Base-by-base conservation (phyloP, 2,888 invertebrate genomes). In the Agrotis segetum region DNA sequence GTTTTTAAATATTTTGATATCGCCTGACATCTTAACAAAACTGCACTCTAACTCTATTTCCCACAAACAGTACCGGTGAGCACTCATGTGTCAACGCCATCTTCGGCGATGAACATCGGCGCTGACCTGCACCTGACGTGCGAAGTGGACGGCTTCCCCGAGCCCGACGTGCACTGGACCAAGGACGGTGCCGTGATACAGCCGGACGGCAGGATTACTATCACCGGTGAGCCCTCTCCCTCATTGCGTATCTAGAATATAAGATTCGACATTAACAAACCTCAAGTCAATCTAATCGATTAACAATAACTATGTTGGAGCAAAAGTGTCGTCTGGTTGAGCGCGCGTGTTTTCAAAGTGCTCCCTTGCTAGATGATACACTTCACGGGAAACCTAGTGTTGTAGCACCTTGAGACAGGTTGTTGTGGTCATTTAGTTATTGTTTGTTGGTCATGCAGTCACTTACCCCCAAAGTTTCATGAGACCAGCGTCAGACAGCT, bases 101-200 rank as follows among this genome's bases (percentile, higher is more conserved):
- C 95, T 79, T 96, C 95, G n/a, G 95, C 94, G 65, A 97, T 97
- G 91, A 95, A 97, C 3, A 96, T 97, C 56, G 98, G 98, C 71
- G 96, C 97, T 46, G 97, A 97, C 85, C 96, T 99, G 82, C 96
- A 95, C 55, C 96, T 99, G 76, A 97, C 96, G 17, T 99, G 99
- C 89, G 97, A 97, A 47, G 98, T 98, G 58, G 97, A 97, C 81
- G 98, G 99, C 5, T 97, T 97, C 92, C 98, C 98, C 0, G 93
- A 96, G 67, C 98, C 98, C 4, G 95, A 96, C 79, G 98, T 99
- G 4, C 95, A 97, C 72, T 99, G 99, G 99, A 98, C 97, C 91
- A 98, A 98, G 92, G 97, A 99, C 89, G 97, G 97, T 59, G 91
- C 92, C 46, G 95, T 93, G 3, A 88, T 98, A 17, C 83, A 91